Conservation (phyloP, 1,140 invertebrate species). For the Drosophila aff. region DNA sequence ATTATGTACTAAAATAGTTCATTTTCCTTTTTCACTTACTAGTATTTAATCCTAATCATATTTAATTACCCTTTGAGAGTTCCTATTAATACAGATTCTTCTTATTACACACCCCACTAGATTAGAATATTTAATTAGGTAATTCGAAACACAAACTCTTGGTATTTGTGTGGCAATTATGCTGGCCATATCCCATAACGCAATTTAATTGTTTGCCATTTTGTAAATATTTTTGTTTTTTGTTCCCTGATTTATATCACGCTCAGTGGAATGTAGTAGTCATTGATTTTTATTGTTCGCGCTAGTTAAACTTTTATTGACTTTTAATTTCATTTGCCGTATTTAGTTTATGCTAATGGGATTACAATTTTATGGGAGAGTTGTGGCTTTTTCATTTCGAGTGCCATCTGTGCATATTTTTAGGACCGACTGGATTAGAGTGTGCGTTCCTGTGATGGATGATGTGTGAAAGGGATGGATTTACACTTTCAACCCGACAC, state of each 20-base stretch:
- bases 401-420: conserved; percentile 53
- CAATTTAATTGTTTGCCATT: conserved; percentile 18
- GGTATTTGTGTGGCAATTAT: conserved; percentile 17
- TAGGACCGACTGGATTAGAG: conserved; percentile 22
- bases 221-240: conserved; percentile 19
- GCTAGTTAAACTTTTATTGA: conserved; percentile 52
- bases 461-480: conserved; percentile 33
- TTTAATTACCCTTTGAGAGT: neutral
- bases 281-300: conserved; percentile 48
- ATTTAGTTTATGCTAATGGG: conserved; percentile 53
- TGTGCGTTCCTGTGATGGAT: conserved; percentile 18
- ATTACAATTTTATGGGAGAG: conserved; percentile 44
- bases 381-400: conserved; percentile 29
- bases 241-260: conserved; percentile 6
- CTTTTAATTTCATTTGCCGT: conserved; percentile 54
- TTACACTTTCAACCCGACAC: conserved; percentile 26
- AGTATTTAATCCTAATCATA: neutral
- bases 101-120: neutral
- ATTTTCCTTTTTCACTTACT: neutral
- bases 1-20: too few relatives aligned
- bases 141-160: conserved; percentile 22
- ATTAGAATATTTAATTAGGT: conserved; percentile 16
- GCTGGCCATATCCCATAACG: conserved; percentile 3
- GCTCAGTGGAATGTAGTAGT: conserved; percentile 12
- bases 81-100: neutral